Evolutionary conservation across 2,888 invertebrate genomes (phyloP).

Genomic region (Drosophila niveifrons): DNA sequence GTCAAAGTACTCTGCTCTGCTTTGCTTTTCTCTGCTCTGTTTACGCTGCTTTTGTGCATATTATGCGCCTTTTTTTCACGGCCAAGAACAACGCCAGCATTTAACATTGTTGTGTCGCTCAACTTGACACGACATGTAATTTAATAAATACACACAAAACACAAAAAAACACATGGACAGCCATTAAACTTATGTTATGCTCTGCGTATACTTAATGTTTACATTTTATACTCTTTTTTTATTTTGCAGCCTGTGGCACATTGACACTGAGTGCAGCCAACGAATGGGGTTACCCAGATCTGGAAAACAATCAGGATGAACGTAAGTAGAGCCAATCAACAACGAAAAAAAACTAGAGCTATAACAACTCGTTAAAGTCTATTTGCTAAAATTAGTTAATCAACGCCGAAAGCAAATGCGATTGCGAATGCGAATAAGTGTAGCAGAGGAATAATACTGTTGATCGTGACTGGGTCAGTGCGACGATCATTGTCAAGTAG

Average conservation of each 20-base stretch:
- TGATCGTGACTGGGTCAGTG: conserved; percentile 51
- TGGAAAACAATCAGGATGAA: conserved; percentile 80
- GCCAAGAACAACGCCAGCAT: conserved; percentile 35
- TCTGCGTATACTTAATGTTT: conserved; percentile 43
- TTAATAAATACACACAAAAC: conserved; percentile 27
- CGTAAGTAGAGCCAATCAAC: conserved; percentile 67
- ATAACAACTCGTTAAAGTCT: conserved; percentile 41
- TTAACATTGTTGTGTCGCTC: conserved; percentile 55
- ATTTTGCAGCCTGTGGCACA: conserved; percentile 62
- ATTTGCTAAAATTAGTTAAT: conserved; percentile 74
- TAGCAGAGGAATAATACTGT: not conserved
- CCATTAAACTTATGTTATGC: conserved; percentile 43
- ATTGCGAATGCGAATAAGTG: not conserved
- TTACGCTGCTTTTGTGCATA: conserved; percentile 9
- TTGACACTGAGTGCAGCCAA: conserved; percentile 52
- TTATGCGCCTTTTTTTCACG: conserved; percentile 32
- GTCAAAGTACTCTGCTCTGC: conserved; percentile 7
- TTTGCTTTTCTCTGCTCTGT: conserved; percentile 9
- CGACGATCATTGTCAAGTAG: conserved; percentile 56
- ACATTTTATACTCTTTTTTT: conserved; percentile 20
- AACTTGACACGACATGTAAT: conserved; percentile 51
- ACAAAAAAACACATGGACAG: conserved; percentile 18
- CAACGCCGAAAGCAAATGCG: conserved; percentile 47
- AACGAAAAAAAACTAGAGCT: conserved; percentile 2
- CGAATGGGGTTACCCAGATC: conserved; percentile 83